Evolutionary conservation across 2,888 invertebrate genomes (phyloP), one percentile per base, ranked within the genome.

Genomic region (Cataglyphis albicans): DNA sequence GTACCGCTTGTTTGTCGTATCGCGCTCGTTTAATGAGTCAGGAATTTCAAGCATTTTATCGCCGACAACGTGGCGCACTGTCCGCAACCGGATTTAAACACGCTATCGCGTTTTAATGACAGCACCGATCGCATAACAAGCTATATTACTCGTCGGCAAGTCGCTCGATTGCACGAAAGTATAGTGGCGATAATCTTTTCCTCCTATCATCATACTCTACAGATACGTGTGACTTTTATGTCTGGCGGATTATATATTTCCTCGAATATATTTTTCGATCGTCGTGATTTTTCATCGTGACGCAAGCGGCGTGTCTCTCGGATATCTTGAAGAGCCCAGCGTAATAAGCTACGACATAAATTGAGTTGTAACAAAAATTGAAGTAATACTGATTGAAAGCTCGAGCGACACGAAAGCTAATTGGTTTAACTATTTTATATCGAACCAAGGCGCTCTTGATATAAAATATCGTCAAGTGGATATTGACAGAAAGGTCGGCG

Each of bases 1-100:
- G 72, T 55, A 85, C 86, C 88, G 85, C 82, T 84, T 85, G 88
- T 91, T 89, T 90, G 88, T 85, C 89, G 87, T 84, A 70, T 84
- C 81, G 59, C 29, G 73, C 74, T 84, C 88, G 86, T 88, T 91
- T 91, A 91, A 90, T 90, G 90, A 90, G 90, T 84, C 86, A 84
- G 85, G 85, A 90, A 87, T 89, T 67, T 87, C 86, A 83, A 87
- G 87, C 85, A 85, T 90, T 90, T 90, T 88, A 90, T 88, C 84
- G 88, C 67, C 78, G 55, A 21, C 61, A 29, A 55, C 63, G 25
- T 35, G 67, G 75, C 76, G 55, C 65, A 65, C 41, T 61, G 38
- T 76, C 80, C 75, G 38, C 85, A 88, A 82, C 57, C 84, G 82
- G 72, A 83, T 81, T 55, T 84, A 81, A 86, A 88, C 88, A 82